Evolutionary conservation across 2,797 vertebrate genomes (phyloP), one percentile per base, ranked within the genome.

Genomic region (Labeo calbasu): DNA sequence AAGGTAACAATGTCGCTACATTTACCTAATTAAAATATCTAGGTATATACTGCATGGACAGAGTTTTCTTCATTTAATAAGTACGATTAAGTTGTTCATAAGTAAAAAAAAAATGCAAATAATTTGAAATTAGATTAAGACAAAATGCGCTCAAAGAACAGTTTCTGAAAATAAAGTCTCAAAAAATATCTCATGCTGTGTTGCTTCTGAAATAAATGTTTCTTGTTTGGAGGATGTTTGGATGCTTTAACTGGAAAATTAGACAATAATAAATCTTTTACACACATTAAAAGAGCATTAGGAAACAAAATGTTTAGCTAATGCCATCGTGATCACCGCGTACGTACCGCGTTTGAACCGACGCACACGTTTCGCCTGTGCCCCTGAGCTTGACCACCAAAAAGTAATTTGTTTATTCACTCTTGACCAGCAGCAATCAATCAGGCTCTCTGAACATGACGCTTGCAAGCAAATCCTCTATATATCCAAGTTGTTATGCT

Each of bases 391-490:
- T 65, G 61, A 79, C 61, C 59, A 28, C 5, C n/a, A 17, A 66
- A 50, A 50, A 51, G 46, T 66, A 15, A 32, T 21, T 65, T 21
- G 46, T 28, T 32, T 50, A 19, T 25, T 79, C 46, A 66, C 17
- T 43, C 48, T 57, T 59, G 51, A 57, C 32, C 36, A 59, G 15
- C 53, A 81, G 36, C 66, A 81, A 61, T 81, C 79, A 72, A 57
- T 25, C 79, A 46, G 4, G 3, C 17, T 0, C 53, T 61, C 79
- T 21, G 23, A 61, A 46, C 5, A 8, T 10, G 65, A 11, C 4
- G 17, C 53, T 59, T 57, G 2, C 40, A 13, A 19, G 28, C 40
- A 53, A 66, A 51, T 75, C 81, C 8, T 17, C 21, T 17, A 65
- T 36, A 28, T 32, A 23, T 72, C 28, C 14, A 53, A 28, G 48